A percentile compares a stretch with the other conserved stretches of the same genome.
Conservation (phyloP, 2,113 vertebrate species). For the Galemys pyrenaicus region DNA sequence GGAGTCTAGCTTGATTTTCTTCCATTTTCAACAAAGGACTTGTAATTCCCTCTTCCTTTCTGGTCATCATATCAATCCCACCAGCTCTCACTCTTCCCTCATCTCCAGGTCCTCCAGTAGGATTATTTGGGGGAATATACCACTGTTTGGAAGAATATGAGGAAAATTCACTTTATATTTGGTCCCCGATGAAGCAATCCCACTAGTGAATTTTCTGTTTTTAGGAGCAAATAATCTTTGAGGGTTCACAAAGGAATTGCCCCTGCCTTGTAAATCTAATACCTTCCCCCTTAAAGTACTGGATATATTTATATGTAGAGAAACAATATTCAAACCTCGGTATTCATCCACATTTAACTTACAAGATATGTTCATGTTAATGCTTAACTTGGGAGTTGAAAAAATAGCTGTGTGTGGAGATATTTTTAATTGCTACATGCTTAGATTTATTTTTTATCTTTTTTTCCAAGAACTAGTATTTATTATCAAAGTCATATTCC, state of each 20-base stretch:
- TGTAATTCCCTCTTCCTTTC: not conserved
- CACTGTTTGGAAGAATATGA: not conserved
- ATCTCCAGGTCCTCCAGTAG: too few species aligned
- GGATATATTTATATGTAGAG: not conserved
- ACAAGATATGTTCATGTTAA: not conserved
- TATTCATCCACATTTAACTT: not conserved
- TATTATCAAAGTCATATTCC: conserved; percentile 87
- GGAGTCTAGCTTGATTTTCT: not conserved
- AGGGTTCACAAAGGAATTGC: not conserved
- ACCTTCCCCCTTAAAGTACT: not conserved
- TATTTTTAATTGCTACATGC: not conserved
- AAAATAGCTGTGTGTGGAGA: not conserved
- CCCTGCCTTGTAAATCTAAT: not conserved
- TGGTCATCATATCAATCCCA: not conserved
- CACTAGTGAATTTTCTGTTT: not conserved
- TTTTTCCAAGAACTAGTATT: conserved; percentile 81
- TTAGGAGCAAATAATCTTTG: not conserved
- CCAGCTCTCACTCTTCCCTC: not conserved
- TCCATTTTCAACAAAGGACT: not conserved
- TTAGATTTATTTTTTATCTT: not conserved
- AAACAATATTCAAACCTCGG: not conserved
- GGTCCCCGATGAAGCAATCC: not conserved
- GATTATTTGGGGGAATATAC: not conserved
- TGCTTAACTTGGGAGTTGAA: not conserved
- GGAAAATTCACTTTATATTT: not conserved